These are phyloP conservation scores for Acyrthosiphon pisum DNA, from an alignment of 1,140 invertebrate species.

Conservation along the genomic window DNA sequence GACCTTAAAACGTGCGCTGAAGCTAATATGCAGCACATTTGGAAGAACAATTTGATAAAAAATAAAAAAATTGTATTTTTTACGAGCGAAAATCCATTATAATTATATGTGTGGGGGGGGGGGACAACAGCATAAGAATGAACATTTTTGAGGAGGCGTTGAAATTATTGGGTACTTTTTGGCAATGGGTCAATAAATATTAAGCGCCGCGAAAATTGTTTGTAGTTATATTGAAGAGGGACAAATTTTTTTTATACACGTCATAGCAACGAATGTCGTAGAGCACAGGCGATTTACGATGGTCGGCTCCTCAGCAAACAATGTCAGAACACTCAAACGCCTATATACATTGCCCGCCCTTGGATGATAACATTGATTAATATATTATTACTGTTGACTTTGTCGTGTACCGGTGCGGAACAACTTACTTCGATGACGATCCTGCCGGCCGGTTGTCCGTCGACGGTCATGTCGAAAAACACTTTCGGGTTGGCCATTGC, in stretches of 20 bases:
- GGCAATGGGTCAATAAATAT: not conserved
- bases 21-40: not conserved
- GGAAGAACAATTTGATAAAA: too few species aligned
- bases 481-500: slow-evolving; percentile 70
- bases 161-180: too few species aligned
- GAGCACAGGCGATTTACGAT: too few species aligned
- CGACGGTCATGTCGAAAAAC: slow-evolving; percentile 89
- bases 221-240: not conserved
- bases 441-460: slow-evolving; percentile 77
- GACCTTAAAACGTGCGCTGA: not conserved
- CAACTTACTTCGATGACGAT: slow-evolving; percentile 88
- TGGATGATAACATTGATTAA: not conserved
- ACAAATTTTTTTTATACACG: not conserved
- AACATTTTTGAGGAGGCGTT: too few species aligned
- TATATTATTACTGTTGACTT: not conserved
- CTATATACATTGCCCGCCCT: not conserved
- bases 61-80: not conserved
- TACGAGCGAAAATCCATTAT: not conserved
- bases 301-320: too few species aligned
- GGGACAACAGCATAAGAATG: too few species aligned
- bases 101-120: not conserved
- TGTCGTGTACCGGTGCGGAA: not conserved
- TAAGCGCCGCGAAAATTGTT: not conserved
- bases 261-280: too few species aligned
- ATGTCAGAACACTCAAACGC: too few species aligned